A percentile compares a stretch with the other conserved stretches of the same genome.
Evolutionary conservation across 1,140 invertebrate genomes (phyloP).

Genomic region (Ceratosolen solmsi): DNA sequence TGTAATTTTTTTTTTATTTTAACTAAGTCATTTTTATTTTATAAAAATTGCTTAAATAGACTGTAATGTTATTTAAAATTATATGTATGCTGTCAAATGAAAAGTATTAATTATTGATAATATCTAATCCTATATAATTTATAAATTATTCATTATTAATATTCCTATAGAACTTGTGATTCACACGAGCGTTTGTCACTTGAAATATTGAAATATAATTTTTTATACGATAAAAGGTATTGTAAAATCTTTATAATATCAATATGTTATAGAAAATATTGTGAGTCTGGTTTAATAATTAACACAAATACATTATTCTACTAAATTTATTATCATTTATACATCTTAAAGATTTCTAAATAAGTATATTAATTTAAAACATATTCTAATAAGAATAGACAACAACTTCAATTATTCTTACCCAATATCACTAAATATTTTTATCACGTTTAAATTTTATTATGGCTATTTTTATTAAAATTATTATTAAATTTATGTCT

Average conservation of each 20-base stretch:
- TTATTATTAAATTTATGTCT: too few species aligned
- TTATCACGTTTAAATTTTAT: too few species aligned
- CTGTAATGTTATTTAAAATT: constrained; percentile 19
- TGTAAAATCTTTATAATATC: neutral
- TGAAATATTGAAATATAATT: constrained; percentile 36
- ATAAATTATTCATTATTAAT: neutral
- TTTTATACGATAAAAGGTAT: constrained; percentile 3
- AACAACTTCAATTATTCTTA: too few species aligned
- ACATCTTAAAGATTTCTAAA: too few species aligned
- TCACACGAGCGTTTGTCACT: neutral
- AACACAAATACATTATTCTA: neutral
- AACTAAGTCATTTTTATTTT: constrained; percentile 3
- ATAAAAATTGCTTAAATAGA: constrained; percentile 7
- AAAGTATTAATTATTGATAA: constrained; percentile 10
- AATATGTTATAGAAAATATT: neutral
- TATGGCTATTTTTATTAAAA: too few species aligned
- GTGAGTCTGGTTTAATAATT: neutral
- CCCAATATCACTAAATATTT: too few species aligned
- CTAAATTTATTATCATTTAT: too few species aligned
- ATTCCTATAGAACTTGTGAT: constrained; percentile 26
- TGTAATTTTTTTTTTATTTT: constrained; percentile 9
- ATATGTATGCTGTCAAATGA: neutral
- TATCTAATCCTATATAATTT: too few species aligned
- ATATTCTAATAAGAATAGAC: too few species aligned
- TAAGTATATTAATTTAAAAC: too few species aligned